phyloP scores from a whole-genome alignment of 2,113 vertebrate genomes.

The Micronisus gabar region DNA sequence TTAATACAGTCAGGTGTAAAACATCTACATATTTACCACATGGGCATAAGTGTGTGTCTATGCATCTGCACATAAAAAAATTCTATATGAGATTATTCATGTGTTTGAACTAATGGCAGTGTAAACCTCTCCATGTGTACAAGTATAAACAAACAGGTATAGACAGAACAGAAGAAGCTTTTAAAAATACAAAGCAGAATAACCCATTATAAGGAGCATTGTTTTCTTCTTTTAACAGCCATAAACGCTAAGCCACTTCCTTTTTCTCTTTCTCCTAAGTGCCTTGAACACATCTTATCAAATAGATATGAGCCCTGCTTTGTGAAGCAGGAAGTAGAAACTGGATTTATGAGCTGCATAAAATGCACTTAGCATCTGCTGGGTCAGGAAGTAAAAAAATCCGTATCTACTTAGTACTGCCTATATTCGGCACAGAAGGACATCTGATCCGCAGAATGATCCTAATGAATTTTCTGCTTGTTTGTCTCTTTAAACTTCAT shows the following conservation, averaged over 20 bases:
- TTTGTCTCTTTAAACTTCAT: not conserved
- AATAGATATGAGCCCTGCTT: conserved; percentile 25
- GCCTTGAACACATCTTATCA: conserved; percentile 15
- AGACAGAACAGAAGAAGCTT: not conserved
- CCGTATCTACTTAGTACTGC: not conserved
- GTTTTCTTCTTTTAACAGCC: not conserved
- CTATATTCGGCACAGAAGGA: conserved; percentile 31
- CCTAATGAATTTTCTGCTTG: conserved; percentile 13
- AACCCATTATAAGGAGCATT: not conserved
- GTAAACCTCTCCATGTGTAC: not conserved
- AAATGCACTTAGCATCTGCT: conserved; percentile 35
- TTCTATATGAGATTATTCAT: not conserved
- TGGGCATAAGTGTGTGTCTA: rapidly evolving
- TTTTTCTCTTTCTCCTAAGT: not conserved
- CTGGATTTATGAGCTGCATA: conserved; percentile 50
- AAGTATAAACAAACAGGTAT: not conserved
- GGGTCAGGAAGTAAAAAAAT: conserved; percentile 34
- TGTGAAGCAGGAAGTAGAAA: conserved; percentile 29
- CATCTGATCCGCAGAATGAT: conserved; percentile 17
- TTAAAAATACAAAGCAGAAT: not conserved
- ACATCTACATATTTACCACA: not conserved
- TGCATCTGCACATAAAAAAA: not conserved
- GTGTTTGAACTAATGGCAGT: not conserved
- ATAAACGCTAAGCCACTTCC: not conserved
- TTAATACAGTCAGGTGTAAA: not conserved